Evolutionary conservation across 2,797 vertebrate species (phyloP), one percentile per base, ranked within the genome.

Genomic region (Sebastiscus albofasciatus): DNA sequence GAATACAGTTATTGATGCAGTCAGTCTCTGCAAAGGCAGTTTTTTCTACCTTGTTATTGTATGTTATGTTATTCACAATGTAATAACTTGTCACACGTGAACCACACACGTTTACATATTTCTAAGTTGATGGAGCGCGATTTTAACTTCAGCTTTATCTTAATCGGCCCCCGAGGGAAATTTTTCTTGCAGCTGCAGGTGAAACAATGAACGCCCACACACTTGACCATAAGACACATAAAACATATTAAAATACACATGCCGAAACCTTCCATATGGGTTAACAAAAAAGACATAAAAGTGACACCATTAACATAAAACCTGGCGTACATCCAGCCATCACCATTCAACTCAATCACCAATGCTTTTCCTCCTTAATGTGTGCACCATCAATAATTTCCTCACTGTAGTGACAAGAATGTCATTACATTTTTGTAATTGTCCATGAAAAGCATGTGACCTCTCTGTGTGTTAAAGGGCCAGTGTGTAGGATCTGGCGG

Each of bases 271-370:
- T 24, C 8, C 27, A 16, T 31, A 77, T 34, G 46, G 76, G 71
- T 36, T 68, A 31, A 27, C 34, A 75, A 79, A 81, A 80, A 81
- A 83, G 80, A 67, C 36, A 78, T 79, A 67, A 81, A 75, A 42
- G 29, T 29, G 64, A 55, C 33, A 70, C 14, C 24, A 39, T 75
- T 76, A 76, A 62, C 59, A 79, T 61, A 71, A 81, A 79, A 70
- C 20, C 67, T 56, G 42, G n/a, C 75, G 14, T 33, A 13, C 54
- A 77, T 74, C 29, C 52, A 67, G 20, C 33, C 36, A 56, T 73
- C 16, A 36, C 13, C 31, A 26, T 29, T 12, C 16, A 49, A 26
- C 39, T 62, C 34, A 46, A 8, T 62, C 24, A 39, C 49, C 49
- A 70, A 3, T 54, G 10, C 8, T 62, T 12, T 27, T 33, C 16